Conservation (phyloP, 2,797 vertebrate genomes). For the Sebastes itinus region DNA sequence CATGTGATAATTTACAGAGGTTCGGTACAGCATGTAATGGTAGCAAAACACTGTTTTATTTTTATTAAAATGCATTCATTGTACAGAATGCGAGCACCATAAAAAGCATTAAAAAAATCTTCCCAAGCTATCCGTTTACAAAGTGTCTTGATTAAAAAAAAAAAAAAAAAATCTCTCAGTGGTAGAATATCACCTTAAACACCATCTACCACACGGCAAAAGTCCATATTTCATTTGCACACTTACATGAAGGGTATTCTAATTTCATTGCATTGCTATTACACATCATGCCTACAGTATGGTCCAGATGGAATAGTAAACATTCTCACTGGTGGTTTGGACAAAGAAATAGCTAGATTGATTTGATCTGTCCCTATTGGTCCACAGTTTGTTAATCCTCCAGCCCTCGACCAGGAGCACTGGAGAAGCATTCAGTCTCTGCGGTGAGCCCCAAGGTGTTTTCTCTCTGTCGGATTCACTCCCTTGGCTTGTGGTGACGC, state of each 20-base stretch:
- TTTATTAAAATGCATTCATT: slow-evolving; percentile 40
- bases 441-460: slow-evolving; percentile 31
- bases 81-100: slow-evolving; percentile 55
- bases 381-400: slow-evolving; percentile 37
- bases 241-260: slow-evolving; percentile 38
- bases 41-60: slow-evolving; percentile 42
- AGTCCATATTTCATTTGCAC: slow-evolving; percentile 36
- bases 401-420: slow-evolving; percentile 60
- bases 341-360: slow-evolving; percentile 40
- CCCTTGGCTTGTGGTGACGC: slow-evolving; percentile 62
- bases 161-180: slow-evolving; percentile 33
- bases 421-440: slow-evolving; percentile 49
- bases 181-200: slow-evolving; percentile 37
- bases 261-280: slow-evolving; percentile 37
- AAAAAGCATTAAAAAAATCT: slow-evolving; percentile 42
- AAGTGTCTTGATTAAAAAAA: slow-evolving; percentile 18
- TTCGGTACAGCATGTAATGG: slow-evolving; percentile 38
- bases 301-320: slow-evolving; percentile 44
- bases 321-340: slow-evolving; percentile 28
- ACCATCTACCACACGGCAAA: slow-evolving; percentile 29
- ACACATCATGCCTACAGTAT: slow-evolving; percentile 42
- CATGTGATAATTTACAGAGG: slow-evolving; percentile 59
- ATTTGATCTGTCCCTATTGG: slow-evolving; percentile 29
- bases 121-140: slow-evolving; percentile 39
- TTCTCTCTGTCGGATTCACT: slow-evolving; percentile 34